Evolutionary conservation across 2,888 invertebrate genomes (phyloP).

Genomic region (Aphidoletes aphidimyza): DNA sequence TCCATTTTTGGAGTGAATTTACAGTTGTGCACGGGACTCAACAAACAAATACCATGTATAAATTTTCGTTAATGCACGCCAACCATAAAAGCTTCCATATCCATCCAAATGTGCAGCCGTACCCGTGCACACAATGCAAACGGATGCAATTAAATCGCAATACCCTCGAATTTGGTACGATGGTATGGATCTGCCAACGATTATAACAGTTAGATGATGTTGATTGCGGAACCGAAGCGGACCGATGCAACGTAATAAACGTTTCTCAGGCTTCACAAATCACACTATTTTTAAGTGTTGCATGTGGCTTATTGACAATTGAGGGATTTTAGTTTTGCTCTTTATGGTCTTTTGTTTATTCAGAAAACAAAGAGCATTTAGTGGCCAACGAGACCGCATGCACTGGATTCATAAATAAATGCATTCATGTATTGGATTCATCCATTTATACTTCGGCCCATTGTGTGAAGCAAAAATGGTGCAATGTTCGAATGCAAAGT

Average conservation of each 20-base stretch:
- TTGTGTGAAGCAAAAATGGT: slow-evolving; percentile 35
- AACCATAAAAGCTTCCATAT: neutral
- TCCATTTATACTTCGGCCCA: neutral
- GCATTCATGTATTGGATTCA: slow-evolving; percentile 12
- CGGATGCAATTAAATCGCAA: slow-evolving; percentile 53
- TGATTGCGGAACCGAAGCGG: neutral
- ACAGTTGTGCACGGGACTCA: neutral
- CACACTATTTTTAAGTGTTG: slow-evolving; percentile 43
- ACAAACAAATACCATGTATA: slow-evolving; percentile 41
- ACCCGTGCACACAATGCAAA: neutral
- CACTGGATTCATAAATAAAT: slow-evolving; percentile 9
- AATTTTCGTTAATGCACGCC: slow-evolving; percentile 25
- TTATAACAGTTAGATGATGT: slow-evolving; percentile 49
- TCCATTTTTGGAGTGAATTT: neutral
- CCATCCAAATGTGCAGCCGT: neutral
- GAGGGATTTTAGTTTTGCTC: slow-evolving; percentile 17
- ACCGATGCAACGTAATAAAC: neutral
- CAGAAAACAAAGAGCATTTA: slow-evolving; percentile 42
- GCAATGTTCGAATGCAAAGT: slow-evolving; percentile 41
- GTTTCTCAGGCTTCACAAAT: slow-evolving; percentile 47
- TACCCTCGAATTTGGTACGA: neutral
- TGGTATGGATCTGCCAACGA: slow-evolving; percentile 5
- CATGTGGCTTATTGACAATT: slow-evolving; percentile 52
- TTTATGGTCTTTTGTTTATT: slow-evolving; percentile 48
- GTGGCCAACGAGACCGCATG: slow-evolving; percentile 9